Conservation (phyloP, 1,140 invertebrate genomes). For the Thaumetopoea pityocampa region DNA sequence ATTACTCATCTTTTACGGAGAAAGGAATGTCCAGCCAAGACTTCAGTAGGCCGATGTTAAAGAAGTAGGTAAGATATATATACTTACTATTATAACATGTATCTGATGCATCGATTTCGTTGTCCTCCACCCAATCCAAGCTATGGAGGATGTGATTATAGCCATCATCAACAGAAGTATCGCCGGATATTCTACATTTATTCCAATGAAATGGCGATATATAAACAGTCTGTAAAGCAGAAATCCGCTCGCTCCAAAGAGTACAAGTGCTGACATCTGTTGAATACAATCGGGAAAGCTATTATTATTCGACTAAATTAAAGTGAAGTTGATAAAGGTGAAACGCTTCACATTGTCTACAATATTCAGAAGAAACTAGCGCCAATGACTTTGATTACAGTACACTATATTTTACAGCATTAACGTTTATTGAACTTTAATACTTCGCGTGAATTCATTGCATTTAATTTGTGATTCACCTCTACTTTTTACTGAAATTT, state of each 20-base stretch:
- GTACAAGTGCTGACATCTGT: slow-evolving; percentile 75
- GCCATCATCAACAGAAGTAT: slow-evolving; percentile 70
- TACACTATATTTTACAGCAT: slow-evolving; percentile 10
- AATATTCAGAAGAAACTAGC: slow-evolving; percentile 22
- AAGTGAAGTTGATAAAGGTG: background rate
- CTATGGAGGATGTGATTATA: slow-evolving; percentile 69
- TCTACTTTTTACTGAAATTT: too few relatives aligned
- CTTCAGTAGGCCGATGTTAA: too few relatives aligned
- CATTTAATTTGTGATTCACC: too few relatives aligned
- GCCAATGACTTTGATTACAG: slow-evolving; percentile 17
- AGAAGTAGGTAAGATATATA: slow-evolving; percentile 20
- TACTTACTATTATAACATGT: slow-evolving; percentile 72
- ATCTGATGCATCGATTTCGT: slow-evolving; percentile 68
- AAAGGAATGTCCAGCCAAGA: too few relatives aligned
- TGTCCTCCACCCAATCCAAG: slow-evolving; percentile 75
- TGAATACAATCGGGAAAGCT: slow-evolving; percentile 32
- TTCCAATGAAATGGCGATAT: slow-evolving; percentile 68
- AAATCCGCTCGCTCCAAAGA: slow-evolving; percentile 67
- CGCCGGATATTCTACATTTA: slow-evolving; percentile 67
- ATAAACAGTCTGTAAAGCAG: slow-evolving; percentile 74
- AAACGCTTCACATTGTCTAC: background rate
- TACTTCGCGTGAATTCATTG: too few relatives aligned
- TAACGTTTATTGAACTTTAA: background rate
- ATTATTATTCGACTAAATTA: slow-evolving; percentile 32
- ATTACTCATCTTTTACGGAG: too few relatives aligned